A percentile compares a stretch with the other conserved stretches of the same genome.
These are phyloP conservation scores for Porites australiensis DNA, from an alignment of 64 coral and sea anemone genomes.

Conservation along the genomic window DNA sequence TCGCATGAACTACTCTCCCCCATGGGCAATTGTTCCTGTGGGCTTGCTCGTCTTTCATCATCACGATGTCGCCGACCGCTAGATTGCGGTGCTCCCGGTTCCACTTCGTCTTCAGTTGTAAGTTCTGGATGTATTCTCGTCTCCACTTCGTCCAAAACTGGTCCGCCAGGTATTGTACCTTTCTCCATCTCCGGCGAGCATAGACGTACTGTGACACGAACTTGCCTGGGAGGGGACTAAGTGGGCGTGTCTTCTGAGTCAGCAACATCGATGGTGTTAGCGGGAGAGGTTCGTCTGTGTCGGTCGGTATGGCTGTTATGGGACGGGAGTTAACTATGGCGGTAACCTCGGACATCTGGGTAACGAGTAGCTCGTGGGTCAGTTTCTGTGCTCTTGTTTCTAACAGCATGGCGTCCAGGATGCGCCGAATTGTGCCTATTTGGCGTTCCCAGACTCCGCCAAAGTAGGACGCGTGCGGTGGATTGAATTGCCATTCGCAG, in stretches of 20 bases:
- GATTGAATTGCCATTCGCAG: neutral
- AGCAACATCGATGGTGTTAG: neutral
- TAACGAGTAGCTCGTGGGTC: constrained; percentile 11
- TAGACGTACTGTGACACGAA: neutral
- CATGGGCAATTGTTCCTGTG: constrained; percentile 30
- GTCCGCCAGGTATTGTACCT: constrained; percentile 1
- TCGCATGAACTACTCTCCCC: neutral
- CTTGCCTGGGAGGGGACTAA: neutral
- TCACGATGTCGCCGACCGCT: neutral
- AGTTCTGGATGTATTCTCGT: constrained; percentile 4
- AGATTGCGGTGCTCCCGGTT: neutral
- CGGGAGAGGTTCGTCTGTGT: neutral
- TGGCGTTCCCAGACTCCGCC: constrained; percentile 8
- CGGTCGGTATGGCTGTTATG: constrained; percentile 11
- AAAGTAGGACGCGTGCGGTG: constrained; percentile 9
- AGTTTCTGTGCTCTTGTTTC: neutral
- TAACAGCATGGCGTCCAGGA: neutral
- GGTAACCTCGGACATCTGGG: neutral
- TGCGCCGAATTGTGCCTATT: neutral
- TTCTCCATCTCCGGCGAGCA: neutral
- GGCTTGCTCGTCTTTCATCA: neutral
- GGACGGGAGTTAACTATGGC: constrained; percentile 16
- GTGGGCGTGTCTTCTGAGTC: neutral
- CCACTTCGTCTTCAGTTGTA: neutral
- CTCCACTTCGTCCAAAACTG: constrained; percentile 19